Conservation (phyloP, 2,113 vertebrate genomes). For the Vimba vimba region DNA sequence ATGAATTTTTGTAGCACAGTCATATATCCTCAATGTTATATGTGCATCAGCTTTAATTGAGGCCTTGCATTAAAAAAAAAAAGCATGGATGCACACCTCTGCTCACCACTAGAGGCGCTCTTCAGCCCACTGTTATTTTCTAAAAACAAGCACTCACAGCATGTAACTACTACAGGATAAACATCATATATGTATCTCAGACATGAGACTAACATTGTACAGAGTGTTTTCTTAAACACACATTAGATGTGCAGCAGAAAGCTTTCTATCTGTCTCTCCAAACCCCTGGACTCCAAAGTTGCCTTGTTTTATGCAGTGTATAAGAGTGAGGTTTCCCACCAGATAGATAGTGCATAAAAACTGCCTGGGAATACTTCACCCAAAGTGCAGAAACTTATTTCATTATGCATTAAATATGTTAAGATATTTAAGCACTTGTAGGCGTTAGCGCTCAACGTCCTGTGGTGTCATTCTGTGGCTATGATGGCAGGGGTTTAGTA, state of each 20-base stretch:
- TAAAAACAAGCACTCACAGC: background rate
- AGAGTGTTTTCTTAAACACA: slow-evolving; percentile 4
- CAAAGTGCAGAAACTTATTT: slow-evolving; percentile 72
- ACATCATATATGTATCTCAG: background rate
- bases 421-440: slow-evolving; percentile 81
- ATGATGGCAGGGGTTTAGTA: slow-evolving; percentile 76
- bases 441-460: slow-evolving; percentile 72
- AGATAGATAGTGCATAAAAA: slow-evolving; percentile 53
- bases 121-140: slow-evolving; percentile 58
- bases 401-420: slow-evolving; percentile 78
- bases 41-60: background rate
- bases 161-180: background rate
- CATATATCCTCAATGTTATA: background rate
- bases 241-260: background rate
- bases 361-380: slow-evolving; percentile 63
- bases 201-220: background rate
- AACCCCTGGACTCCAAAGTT: slow-evolving; percentile 37
- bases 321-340: slow-evolving; percentile 48
- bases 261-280: slow-evolving; percentile 26
- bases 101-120: slow-evolving; percentile 78
- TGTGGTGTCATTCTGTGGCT: slow-evolving; percentile 74
- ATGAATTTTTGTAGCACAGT: background rate
- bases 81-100: background rate
- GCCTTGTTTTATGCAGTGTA: slow-evolving; percentile 50
- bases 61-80: background rate